These are phyloP conservation scores for Helleia helle DNA, from an alignment of 2,888 invertebrate species.

Conservation along the genomic window DNA sequence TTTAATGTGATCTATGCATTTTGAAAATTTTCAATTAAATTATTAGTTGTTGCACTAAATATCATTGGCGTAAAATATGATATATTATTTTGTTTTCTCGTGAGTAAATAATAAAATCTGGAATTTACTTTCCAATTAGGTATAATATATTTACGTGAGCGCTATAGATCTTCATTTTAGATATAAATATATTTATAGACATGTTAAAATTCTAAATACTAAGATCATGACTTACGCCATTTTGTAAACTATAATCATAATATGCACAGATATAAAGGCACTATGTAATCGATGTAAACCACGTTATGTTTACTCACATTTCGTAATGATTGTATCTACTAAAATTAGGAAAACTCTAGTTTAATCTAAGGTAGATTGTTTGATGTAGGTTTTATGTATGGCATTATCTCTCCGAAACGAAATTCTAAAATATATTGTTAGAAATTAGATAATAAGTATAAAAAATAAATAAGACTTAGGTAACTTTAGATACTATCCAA, in stretches of 20 bases:
- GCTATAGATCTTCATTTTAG: too few species aligned
- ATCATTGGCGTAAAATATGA: too few species aligned
- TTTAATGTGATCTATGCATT: too few species aligned
- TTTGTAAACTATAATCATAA: background rate
- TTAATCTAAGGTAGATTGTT: conserved; percentile 34
- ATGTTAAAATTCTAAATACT: too few species aligned
- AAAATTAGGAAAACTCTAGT: conserved; percentile 26
- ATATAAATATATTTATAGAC: too few species aligned
- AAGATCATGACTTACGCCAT: background rate
- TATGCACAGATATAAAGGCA: conserved; percentile 29
- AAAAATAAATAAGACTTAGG: conserved; percentile 8
- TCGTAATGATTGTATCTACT: conserved; percentile 25
- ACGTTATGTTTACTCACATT: conserved; percentile 29
- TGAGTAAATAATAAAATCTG: too few species aligned
- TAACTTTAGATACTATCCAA: conserved; percentile 10
- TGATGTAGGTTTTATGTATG: conserved; percentile 26
- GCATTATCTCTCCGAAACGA: conserved; percentile 53
- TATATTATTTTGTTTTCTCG: too few species aligned
- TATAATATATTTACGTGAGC: too few species aligned
- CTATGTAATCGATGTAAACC: conserved; percentile 33
- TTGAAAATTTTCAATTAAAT: too few species aligned
- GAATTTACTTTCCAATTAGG: too few species aligned
- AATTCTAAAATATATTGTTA: conserved; percentile 66
- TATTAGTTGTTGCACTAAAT: too few species aligned
- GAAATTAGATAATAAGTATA: conserved; percentile 46